Percentiles rank a stretch among this genome's conserved stretches.
Conservation (phyloP, 2,888 invertebrate genomes). For the Drosophila borealis region DNA sequence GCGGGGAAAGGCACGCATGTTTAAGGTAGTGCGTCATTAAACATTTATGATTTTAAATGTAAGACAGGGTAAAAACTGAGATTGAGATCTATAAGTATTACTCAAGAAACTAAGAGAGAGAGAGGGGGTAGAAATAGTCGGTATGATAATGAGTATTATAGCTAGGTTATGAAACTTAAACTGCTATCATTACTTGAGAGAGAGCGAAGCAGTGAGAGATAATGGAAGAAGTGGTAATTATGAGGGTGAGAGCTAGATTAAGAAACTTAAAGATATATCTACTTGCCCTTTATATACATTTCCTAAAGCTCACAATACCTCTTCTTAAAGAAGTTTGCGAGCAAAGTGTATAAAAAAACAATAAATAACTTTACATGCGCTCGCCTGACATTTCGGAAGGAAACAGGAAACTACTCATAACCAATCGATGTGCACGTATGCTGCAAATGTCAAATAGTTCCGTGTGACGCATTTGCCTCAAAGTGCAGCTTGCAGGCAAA, state of each 20-base stretch:
- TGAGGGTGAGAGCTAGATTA: too few relatives aligned
- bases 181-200: too few relatives aligned
- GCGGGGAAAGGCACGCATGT: background rate
- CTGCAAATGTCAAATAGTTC: conserved; percentile 7
- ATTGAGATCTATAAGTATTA: too few relatives aligned
- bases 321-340: background rate
- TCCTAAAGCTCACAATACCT: too few relatives aligned
- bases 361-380: conserved; percentile 3
- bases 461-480: background rate
- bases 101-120: too few relatives aligned
- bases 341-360: background rate
- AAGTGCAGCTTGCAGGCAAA: background rate
- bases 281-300: background rate
- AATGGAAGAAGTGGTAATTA: too few relatives aligned
- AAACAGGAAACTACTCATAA: conserved; percentile 1
- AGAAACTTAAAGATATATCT: background rate
- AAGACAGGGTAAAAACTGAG: too few relatives aligned
- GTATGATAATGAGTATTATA: too few relatives aligned
- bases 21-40: background rate
- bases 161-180: too few relatives aligned
- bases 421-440: background rate
- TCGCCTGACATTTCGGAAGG: background rate
- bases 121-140: too few relatives aligned
- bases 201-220: too few relatives aligned
- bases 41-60: background rate